A percentile compares a stretch with the other conserved stretches of the same genome.
Conservation (phyloP, 1,140 invertebrate species). For the Drosophila setifemur region DNA sequence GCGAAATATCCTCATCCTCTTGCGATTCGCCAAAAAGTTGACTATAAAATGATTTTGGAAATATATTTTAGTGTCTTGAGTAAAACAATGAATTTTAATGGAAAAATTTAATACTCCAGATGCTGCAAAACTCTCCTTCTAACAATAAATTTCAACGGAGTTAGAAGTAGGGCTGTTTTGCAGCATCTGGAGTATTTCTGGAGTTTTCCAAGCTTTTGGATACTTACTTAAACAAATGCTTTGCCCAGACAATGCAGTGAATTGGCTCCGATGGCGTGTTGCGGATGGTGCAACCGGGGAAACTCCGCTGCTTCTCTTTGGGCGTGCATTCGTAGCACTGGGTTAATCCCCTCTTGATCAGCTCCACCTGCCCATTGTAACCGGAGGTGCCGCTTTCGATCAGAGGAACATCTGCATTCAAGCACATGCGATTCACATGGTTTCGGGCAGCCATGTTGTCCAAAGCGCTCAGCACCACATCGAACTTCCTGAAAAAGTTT, state of each 20-base stretch:
- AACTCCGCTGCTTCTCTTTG: conserved; percentile 95
- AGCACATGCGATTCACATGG: conserved; percentile 99
- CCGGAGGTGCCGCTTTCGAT: conserved; percentile 99
- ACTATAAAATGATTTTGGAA: conserved; percentile 83
- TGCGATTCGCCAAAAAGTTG: conserved; percentile 98
- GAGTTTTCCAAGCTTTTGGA: too few relatives aligned
- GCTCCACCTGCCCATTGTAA: conserved; percentile 94
- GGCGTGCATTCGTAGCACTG: conserved; percentile 99
- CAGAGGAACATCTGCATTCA: conserved; percentile 95
- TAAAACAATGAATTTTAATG: too few relatives aligned
- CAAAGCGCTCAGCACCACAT: conserved; percentile 97
- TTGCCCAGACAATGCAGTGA: conserved; percentile 99
- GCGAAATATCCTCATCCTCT: conserved; percentile 98
- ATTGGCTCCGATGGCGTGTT: conserved; percentile 99
- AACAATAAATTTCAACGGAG: too few relatives aligned
- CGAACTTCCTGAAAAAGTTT: conserved; percentile 96
- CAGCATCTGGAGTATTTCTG: too few relatives aligned
- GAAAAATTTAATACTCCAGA: too few relatives aligned
- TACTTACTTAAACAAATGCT: conserved; percentile 98
- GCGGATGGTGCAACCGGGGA: conserved; percentile 98
- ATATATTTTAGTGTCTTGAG: too few relatives aligned
- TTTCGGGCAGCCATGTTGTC: conserved; percentile 98
- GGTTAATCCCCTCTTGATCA: conserved; percentile 94
- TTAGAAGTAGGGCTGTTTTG: too few relatives aligned
- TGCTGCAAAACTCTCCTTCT: too few relatives aligned